These are phyloP conservation scores for Erebia epiphron DNA, from an alignment of 2,888 invertebrate species.

Conservation along the genomic window DNA sequence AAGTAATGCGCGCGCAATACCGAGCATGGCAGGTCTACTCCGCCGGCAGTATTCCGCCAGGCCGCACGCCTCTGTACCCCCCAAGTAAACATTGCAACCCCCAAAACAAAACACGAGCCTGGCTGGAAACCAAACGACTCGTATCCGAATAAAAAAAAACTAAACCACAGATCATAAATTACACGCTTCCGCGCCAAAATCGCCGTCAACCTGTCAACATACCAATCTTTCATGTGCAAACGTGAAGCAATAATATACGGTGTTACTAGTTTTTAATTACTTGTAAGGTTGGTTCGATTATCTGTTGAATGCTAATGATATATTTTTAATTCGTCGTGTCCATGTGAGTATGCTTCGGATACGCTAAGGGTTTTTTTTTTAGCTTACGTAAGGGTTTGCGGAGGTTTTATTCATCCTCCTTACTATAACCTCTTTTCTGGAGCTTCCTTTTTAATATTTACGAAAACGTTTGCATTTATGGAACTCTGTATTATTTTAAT, in stretches of 20 bases:
- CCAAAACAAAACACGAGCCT: conserved; percentile 75
- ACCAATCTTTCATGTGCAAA: conserved; percentile 42
- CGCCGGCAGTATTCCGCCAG: conserved; percentile 80
- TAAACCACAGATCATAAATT: conserved; percentile 37
- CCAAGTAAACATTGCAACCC: conserved; percentile 67
- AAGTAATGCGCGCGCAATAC: conserved; percentile 70
- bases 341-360: conserved; percentile 71
- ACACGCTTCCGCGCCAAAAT: conserved; percentile 60
- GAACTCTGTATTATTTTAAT: background rate
- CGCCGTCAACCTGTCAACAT: conserved; percentile 43
- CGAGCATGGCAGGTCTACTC: conserved; percentile 62
- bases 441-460: background rate
- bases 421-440: background rate
- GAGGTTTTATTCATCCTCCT: conserved; percentile 48
- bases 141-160: conserved; percentile 41
- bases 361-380: conserved; percentile 27
- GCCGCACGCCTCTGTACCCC: conserved; percentile 68
- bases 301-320: conserved; percentile 51
- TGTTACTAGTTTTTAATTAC: conserved; percentile 64
- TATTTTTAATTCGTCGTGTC: conserved; percentile 40
- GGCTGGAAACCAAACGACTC: conserved; percentile 63
- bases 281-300: conserved; percentile 62
- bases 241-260: conserved; percentile 70
- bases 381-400: conserved; percentile 74
- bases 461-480: conserved; percentile 17